These are phyloP conservation scores for Alethe castanea DNA, from an alignment of 2,113 vertebrate genomes.

Conservation along the genomic window DNA sequence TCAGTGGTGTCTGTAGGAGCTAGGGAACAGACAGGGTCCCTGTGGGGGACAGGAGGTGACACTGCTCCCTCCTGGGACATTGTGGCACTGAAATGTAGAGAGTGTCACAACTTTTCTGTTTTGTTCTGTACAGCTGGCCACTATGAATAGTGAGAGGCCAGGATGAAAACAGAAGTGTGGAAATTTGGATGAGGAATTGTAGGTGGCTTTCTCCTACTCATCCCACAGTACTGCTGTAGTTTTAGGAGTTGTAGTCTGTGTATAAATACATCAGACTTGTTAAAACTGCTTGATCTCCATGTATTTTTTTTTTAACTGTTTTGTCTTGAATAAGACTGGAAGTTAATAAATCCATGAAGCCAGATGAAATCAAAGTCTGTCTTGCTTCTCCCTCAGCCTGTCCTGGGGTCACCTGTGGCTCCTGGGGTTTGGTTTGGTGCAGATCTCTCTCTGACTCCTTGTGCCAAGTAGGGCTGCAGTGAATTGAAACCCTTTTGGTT, in stretches of 20 bases:
- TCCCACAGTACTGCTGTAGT: not conserved
- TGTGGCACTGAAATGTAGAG: not conserved
- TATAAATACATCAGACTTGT: not conserved
- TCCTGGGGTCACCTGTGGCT: not conserved
- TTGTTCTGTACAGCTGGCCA: accelerated
- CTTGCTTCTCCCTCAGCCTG: not conserved
- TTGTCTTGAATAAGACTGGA: not conserved
- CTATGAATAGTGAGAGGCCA: not conserved
- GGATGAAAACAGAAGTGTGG: not conserved
- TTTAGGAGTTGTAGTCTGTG: accelerated
- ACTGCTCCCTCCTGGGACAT: not conserved
- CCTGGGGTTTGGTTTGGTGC: not conserved
- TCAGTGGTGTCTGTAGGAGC: not conserved
- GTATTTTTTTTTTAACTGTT: not conserved
- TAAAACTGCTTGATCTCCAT: not conserved
- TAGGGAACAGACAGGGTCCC: not conserved
- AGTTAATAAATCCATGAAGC: not conserved
- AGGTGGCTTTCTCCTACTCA: not conserved
- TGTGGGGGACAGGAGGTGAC: not conserved
- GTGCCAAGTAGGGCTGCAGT: not conserved
- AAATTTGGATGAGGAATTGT: not conserved
- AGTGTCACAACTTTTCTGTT: not conserved
- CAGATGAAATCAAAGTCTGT: not conserved
- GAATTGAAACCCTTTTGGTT: not conserved
- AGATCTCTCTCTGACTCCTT: not conserved